Evolutionary conservation across 2,113 vertebrate genomes (phyloP).

Genomic region (Barnardius zonarius): DNA sequence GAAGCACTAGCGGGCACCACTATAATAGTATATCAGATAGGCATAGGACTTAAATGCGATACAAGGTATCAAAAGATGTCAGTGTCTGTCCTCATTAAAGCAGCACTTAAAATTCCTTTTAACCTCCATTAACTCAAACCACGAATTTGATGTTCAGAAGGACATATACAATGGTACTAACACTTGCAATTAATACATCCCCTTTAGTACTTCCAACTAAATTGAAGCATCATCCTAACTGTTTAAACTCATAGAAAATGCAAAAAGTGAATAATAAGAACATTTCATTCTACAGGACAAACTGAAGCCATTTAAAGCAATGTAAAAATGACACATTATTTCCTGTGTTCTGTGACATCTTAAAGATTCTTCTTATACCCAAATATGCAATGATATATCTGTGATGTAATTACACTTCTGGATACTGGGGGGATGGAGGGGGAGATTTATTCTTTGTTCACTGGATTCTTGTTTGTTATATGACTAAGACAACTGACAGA

Average conservation of each 20-base stretch:
- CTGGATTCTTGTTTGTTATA: not conserved
- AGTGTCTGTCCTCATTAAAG: conserved; percentile 50
- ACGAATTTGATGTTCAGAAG: conserved; percentile 5
- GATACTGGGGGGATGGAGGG: not conserved
- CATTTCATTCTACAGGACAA: not conserved
- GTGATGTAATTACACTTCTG: not conserved
- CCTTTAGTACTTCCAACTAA: not conserved
- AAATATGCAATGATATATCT: not conserved
- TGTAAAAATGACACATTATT: not conserved
- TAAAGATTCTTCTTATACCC: not conserved
- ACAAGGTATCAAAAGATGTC: conserved; percentile 37
- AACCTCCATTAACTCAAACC: not conserved
- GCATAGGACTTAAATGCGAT: not conserved
- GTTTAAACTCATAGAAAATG: not conserved
- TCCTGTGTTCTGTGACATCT: not conserved
- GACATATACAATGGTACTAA: not conserved
- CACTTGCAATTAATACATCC: not conserved
- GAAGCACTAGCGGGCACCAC: conserved; percentile 54
- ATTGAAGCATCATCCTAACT: not conserved
- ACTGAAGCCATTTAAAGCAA: not conserved
- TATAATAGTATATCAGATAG: conserved; percentile 58
- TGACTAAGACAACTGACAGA: not conserved
- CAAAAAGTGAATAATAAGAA: not conserved
- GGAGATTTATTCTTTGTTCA: not conserved
- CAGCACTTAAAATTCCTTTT: conserved; percentile 33